Evolutionary conservation across 2,797 vertebrate genomes (phyloP), one percentile per base, ranked within the genome.

Genomic region (Xenopus petersii): DNA sequence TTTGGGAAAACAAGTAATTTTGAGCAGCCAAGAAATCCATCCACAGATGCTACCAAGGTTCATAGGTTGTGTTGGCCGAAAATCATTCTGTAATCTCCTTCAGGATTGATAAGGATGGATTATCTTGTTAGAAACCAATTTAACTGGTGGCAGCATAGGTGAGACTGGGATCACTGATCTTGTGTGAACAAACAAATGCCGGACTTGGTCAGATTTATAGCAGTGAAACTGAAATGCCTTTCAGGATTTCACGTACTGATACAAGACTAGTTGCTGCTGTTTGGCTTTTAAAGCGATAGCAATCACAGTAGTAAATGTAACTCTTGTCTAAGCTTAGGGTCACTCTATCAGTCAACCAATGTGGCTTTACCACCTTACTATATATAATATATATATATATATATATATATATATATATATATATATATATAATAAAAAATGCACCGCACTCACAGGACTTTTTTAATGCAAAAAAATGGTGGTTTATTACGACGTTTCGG

Each of bases 71-170:
- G 12, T 36, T 63, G 21, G 26, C 54, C 12, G 17, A 63, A 15
- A 65, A 47, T 36, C 62, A 77, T 49, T 54, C 16, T n/a, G 21
- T 17, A 30, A 67, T 72, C 49, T 51, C 60, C 59, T 60, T 65
- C 66, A 26, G 64, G 60, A 73, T 42, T 65, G 17, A 64, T 64
- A 73, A 47, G 26, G 2, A 51, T 17, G 76, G 71, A 73, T 73
- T 78, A 74, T 74, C 60, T 60, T 42, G 49, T 42, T 36, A 46
- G 36, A 60, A 73, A 68, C 26, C 71, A 49, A 68, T 77, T 48
- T 42, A 21, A 55, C 21, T 47, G 36, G 36, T 42, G 36, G 36
- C 36, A 42, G 36, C 6, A 42, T 7, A 42, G 36, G 36, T 42
- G 30, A 71, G 26, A 21, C 16, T 54, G 3, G 24, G 70, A 77